Evolutionary conservation across 2,888 invertebrate genomes (phyloP).

Genomic region (Ernsta delagoae): DNA sequence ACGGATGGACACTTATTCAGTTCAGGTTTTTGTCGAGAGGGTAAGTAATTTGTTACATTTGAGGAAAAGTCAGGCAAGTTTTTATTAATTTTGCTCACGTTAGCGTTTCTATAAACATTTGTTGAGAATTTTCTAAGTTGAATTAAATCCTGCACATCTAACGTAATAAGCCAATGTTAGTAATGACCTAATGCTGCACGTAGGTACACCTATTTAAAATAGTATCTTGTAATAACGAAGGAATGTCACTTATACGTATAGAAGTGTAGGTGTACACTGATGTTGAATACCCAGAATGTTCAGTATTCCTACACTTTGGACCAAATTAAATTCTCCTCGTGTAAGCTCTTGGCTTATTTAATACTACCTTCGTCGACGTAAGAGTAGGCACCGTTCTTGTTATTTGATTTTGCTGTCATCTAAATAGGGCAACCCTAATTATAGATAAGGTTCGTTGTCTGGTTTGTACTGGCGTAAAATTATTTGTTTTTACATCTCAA

Average conservation of each 20-base stretch:
- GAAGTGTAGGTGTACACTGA: not conserved
- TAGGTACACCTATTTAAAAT: not conserved
- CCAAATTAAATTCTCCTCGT: conserved; percentile 30
- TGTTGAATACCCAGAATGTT: conserved; percentile 18
- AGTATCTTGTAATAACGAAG: not conserved
- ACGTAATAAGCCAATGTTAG: not conserved
- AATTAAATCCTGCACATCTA: not conserved
- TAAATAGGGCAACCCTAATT: not conserved
- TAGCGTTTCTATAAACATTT: too few relatives aligned
- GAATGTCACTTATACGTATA: not conserved
- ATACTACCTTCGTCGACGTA: not conserved
- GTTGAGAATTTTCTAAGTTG: too few relatives aligned
- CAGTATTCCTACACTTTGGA: conserved; percentile 14
- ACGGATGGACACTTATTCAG: not conserved
- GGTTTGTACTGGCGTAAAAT: too few relatives aligned
- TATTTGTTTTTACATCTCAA: too few relatives aligned
- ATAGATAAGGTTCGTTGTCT: not conserved
- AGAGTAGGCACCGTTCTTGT: not conserved
- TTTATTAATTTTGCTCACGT: not conserved
- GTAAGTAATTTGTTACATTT: not conserved
- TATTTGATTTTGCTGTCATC: not conserved
- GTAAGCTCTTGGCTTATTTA: conserved; percentile 11
- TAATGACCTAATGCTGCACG: not conserved
- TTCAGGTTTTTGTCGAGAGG: too few relatives aligned
- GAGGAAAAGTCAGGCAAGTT: not conserved